Evolutionary conservation across 64 coral and sea anemone genomes (phyloP), one percentile per base, ranked within the genome.

Genomic region (Montipora cactus): DNA sequence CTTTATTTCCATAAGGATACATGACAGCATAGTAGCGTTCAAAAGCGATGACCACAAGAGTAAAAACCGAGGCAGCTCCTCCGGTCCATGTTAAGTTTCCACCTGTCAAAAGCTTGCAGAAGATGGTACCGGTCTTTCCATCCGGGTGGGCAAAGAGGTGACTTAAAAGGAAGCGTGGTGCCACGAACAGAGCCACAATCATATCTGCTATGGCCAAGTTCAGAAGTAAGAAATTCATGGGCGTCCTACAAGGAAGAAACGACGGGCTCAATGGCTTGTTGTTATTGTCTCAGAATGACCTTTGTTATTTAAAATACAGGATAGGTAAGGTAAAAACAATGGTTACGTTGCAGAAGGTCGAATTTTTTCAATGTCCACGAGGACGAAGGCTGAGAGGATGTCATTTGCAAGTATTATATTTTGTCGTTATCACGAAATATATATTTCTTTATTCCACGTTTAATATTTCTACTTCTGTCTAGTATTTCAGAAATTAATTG

Each of bases 151-250:
- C 48, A 18, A 86, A 86, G 9, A 49, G 13, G 47, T 86, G 82
- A 50, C 45, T 86, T 14, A 86, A 14, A 23, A 86, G 16, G 9
- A 86, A 86, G 18, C 66, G 82, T 15, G 82, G 82, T 21, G 64
- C 66, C 16, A 86, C 68, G 12, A 86, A 86, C 45, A 86, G 45
- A 0, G 64, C 82, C n/a, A 86, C 82, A 62, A 86, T 49, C 62
- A 86, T 86, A 47, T 86, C 82, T 23, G 82, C 82, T 14, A 85
- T 64, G 20, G 82, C 82, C 64, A 85, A 70, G 44, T 85, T 85
- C 19, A 85, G 44, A 71, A 85, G 64, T 11, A 85, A 19, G 21
- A 70, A 23, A 13, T 85, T 85, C 64, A 70, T 85, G 44, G 82
- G 82, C 15, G 62, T 85, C 19, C 82, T 85, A 16, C 0, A 49